Evolutionary conservation across 2,888 invertebrate species (phyloP).

Genomic region (Calameuta filiformis): DNA sequence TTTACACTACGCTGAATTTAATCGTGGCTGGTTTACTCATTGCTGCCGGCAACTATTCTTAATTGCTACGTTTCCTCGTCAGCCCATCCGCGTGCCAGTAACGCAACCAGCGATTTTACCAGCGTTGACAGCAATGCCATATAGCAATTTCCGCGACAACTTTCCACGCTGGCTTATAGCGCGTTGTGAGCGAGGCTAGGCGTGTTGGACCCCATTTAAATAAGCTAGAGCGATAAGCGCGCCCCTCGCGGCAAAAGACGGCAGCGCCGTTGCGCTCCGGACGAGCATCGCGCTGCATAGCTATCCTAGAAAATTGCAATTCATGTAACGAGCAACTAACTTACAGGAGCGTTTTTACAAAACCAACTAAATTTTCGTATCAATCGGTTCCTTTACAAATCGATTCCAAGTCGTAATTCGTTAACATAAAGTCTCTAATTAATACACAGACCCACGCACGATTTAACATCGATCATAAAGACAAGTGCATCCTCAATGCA

Average conservation of each 20-base stretch:
- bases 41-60: background rate
- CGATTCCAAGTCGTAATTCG: too few species aligned
- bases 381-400: too few species aligned
- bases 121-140: background rate
- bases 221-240: too few species aligned
- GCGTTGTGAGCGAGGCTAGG: background rate
- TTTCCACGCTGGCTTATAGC: background rate
- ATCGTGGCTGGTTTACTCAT: background rate
- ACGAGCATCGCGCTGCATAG: too few species aligned
- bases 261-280: too few species aligned
- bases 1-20: background rate
- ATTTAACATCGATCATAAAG: background rate
- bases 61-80: background rate
- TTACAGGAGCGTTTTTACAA: too few species aligned
- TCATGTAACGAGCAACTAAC: too few species aligned
- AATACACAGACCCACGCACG: background rate
- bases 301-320: too few species aligned
- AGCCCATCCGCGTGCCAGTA: background rate
- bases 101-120: background rate
- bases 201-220: background rate
- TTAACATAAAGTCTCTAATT: background rate
- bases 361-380: too few species aligned
- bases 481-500: background rate
- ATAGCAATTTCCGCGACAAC: background rate
- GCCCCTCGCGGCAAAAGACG: too few species aligned